Base-by-base conservation (phyloP, 1,140 invertebrate species). In the Scaptodrosophila lebanonensis region DNA sequence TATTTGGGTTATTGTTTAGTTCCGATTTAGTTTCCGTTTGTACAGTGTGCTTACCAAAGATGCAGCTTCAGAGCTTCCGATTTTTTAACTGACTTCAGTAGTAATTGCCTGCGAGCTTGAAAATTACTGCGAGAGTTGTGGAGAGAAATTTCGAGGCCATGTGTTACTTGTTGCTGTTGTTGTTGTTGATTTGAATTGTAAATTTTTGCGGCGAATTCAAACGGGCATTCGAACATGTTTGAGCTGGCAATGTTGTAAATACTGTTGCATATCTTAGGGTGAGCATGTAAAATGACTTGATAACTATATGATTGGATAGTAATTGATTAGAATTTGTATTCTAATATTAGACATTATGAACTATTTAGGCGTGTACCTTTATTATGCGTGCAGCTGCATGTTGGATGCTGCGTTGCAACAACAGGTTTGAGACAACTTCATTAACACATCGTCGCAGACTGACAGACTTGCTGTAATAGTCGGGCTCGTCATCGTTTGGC, bases 101-200 rank as follows among this genome's bases (percentile, higher is more conserved):
- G 49, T 42, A 9, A 51, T 12, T 20, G 20, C 15, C 1, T 17
- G 43, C 27, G 30, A 39, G 15, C 60, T 63, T 53, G 51, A 38
- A 66, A 54, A 53, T 63, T 56, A 60, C 67, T 64, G 47, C 36
- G 36, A 22, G 42, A 13, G 38, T 18, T 35, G 43, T 38, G 51
- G 40, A 56, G 59, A 65, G 51, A 47, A 18, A 33, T 66, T 25
- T 12, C 29, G 5, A 27, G 13, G 52, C 52, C 38, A 51, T 40
- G 53, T 33, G 56, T 66, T 79, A 82, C 75, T 82, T 82, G 75
- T 82, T 82, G 75, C 69, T 69, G 50, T 60, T 60, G 56, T 39
- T 63, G 47, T 25, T 44, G 2, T 29, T 44, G 22, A 13, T 5
- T 8, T 30, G 49, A 8, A 15, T 16, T 40, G 38, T 6, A 38